Evolutionary conservation across 2,797 vertebrate genomes (phyloP).

Genomic region (Parambassis ranga): DNA sequence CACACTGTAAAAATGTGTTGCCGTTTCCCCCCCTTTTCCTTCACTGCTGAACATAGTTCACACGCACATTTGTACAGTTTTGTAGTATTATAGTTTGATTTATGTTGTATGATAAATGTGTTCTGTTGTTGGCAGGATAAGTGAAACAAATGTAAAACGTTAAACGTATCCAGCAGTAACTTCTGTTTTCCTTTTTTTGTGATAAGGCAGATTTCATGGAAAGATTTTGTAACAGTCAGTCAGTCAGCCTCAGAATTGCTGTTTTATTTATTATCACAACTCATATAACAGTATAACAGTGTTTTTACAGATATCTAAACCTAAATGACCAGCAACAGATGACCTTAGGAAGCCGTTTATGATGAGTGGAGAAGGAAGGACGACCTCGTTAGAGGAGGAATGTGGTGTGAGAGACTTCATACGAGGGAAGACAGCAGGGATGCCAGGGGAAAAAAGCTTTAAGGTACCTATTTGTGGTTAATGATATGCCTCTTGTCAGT

Average conservation of each 20-base stretch:
- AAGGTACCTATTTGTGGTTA: slow-evolving; percentile 26
- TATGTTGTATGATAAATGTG: neutral
- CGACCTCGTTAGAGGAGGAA: slow-evolving; percentile 60
- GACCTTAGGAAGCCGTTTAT: slow-evolving; percentile 39
- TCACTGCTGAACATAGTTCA: neutral
- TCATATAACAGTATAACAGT: neutral
- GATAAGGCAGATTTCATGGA: neutral
- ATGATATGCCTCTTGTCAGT: slow-evolving; percentile 19
- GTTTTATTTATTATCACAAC: slow-evolving; percentile 15
- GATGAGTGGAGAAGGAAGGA: neutral
- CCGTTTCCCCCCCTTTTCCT: neutral
- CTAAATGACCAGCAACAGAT: slow-evolving; percentile 11
- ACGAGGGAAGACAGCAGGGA: slow-evolving; percentile 7
- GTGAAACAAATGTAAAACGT: slow-evolving; percentile 3
- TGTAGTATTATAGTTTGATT: neutral
- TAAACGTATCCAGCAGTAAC: neutral
- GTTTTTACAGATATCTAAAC: slow-evolving; percentile 24
- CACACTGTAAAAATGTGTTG: neutral
- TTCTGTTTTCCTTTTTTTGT: neutral
- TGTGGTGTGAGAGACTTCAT: slow-evolving; percentile 28
- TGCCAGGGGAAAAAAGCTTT: slow-evolving; percentile 19
- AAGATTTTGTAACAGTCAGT: neutral
- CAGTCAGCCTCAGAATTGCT: neutral
- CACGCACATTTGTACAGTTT: slow-evolving; percentile 45
- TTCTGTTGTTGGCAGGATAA: neutral